phyloP scores from a whole-genome alignment of 2,113 vertebrate genomes.

The Corydoras maculifer region DNA sequence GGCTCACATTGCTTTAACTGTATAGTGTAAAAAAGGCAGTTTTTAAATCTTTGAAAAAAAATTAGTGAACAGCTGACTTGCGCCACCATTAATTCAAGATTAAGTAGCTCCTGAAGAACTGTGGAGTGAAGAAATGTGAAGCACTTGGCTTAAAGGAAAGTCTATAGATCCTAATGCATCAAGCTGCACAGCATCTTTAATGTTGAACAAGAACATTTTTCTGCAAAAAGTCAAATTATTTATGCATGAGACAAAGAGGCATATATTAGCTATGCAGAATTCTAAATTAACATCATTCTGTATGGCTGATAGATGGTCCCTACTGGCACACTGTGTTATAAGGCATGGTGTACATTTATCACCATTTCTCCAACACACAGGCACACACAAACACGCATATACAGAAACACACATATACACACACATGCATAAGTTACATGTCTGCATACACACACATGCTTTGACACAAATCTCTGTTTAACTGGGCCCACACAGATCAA shows the following conservation, averaged over 20 bases:
- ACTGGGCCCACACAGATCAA: conserved; percentile 47
- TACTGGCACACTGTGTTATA: conserved; percentile 24
- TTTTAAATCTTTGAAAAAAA: too few species aligned
- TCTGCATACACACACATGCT: neutral
- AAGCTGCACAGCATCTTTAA: neutral
- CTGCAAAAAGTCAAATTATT: conserved; percentile 29
- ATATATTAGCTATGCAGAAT: conserved; percentile 33
- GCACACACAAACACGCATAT: conserved; percentile 11
- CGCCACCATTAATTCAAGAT: too few species aligned
- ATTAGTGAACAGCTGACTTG: too few species aligned
- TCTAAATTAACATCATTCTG: conserved; percentile 38
- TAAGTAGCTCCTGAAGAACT: too few species aligned
- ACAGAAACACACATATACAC: neutral
- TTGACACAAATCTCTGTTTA: neutral
- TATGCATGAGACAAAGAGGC: conserved; percentile 42
- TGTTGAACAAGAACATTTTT: conserved; percentile 5
- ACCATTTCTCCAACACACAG: conserved; percentile 20
- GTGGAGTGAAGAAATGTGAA: neutral
- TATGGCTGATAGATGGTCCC: conserved; percentile 42
- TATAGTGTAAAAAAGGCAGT: too few species aligned
- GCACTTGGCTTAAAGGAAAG: neutral
- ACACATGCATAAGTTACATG: neutral
- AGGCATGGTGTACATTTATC: conserved; percentile 42
- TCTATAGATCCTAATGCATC: conserved; percentile 11
- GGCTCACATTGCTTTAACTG: too few species aligned